Base-by-base conservation (phyloP, 2,113 vertebrate genomes). In the cat (Felis catus) region DNA sequence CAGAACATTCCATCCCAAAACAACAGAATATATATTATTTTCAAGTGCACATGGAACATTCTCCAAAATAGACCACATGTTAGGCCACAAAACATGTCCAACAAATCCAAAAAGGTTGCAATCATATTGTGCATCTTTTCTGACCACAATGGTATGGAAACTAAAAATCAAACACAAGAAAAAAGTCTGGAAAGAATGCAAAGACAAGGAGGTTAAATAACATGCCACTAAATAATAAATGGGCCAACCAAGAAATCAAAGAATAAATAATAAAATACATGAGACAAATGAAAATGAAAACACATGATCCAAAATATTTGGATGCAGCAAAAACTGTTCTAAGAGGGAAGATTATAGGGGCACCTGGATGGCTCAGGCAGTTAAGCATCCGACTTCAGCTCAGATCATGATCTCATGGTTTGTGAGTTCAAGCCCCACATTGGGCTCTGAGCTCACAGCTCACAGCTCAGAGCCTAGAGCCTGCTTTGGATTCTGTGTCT, bases 311-410 rank as follows among this genome's bases (percentile, higher is more conserved):
- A 48, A 48, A 76, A 48, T 76, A 76, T 31, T 45, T 76, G 73
- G 23, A 76, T 48, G 41, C 41, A 48, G 14, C 73, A 29, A 76
- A 76, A 76, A 14, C 14, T 45, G 41, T 45, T 76, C 41, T 48
- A 76, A 76, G 41, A 76, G 41, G 25, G 73, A 76, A 76, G 73
- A 16, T 31, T 48, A 45, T 31, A 76, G 41, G 21, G 21, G 58
- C 21, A 51, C 21, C 58, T 19, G 58, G 58, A 61, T 23, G 58
- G 58, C 58, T 61, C 58, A 61, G 21, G 21, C 19, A 7, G 58
- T 61, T 61, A 61, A 61, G 58, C 58, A 61, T 61, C 6, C 0
- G 0, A 61, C 19, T 23, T 61, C 2, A 0, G 21, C 7, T 2
- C 21, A 61, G 58, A 21, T 21, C 58, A 61, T 61, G 58, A 61